A percentile compares a stretch with the other conserved stretches of the same genome.
phyloP scores from a whole-genome alignment of 2,888 invertebrate species.

The Acronicta alni region DNA sequence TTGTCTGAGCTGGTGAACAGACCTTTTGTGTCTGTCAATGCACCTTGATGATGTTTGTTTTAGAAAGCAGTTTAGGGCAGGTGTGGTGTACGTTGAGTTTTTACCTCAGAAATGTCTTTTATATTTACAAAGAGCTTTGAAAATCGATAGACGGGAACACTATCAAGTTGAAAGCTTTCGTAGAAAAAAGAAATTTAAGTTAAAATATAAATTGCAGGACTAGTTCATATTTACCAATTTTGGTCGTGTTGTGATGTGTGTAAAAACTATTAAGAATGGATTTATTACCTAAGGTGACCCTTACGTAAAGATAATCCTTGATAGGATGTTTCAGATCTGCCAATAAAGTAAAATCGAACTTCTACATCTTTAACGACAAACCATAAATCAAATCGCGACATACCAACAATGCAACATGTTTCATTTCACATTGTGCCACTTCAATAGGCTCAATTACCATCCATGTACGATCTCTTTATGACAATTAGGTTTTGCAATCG shows the following conservation, averaged over 20 bases:
- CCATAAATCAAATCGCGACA: slow-evolving; percentile 23
- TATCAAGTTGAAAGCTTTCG: neutral
- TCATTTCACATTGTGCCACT: slow-evolving; percentile 11
- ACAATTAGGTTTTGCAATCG: slow-evolving; percentile 59
- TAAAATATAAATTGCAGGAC: no score
- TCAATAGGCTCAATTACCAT: slow-evolving; percentile 59
- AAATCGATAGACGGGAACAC: neutral
- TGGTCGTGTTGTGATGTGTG: no score
- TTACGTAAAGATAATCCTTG: no score
- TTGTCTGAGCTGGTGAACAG: slow-evolving; percentile 33
- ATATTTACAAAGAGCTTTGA: neutral
- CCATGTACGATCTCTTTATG: slow-evolving; percentile 41
- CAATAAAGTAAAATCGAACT: neutral
- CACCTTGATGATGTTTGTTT: slow-evolving; percentile 57
- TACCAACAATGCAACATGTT: slow-evolving; percentile 9
- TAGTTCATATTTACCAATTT: no score
- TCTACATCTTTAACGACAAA: slow-evolving; percentile 3
- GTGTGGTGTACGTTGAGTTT: slow-evolving; percentile 12
- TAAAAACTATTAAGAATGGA: no score
- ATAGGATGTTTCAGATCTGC: neutral
- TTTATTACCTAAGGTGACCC: no score
- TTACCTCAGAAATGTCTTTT: slow-evolving; percentile 12
- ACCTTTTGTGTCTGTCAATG: slow-evolving; percentile 34
- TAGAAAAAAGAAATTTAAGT: no score
- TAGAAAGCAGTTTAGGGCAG: slow-evolving; percentile 57